Evolutionary conservation across 2,113 vertebrate genomes (phyloP).

Genomic region (Cryptoleucopteryx plumbea): DNA sequence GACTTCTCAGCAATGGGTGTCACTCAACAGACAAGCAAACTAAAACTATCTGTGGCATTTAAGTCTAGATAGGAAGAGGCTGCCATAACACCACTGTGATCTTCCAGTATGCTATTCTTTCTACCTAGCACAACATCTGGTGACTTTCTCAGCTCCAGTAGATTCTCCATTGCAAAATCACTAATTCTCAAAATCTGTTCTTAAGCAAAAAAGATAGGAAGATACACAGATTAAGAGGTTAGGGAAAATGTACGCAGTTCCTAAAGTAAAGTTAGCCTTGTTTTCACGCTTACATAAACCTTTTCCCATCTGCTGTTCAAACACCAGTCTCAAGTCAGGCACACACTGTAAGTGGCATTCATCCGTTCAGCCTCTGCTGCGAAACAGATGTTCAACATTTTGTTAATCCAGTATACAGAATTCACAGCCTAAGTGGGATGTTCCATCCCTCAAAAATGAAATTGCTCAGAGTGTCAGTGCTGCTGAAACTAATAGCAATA

Average conservation of each 20-base stretch:
- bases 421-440: neutral
- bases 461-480: neutral
- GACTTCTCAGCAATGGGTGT: neutral
- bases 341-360: neutral
- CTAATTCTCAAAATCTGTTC: neutral
- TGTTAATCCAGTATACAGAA: neutral
- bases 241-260: neutral
- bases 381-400: neutral
- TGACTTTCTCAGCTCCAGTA: neutral
- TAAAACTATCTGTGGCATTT: neutral
- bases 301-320: neutral
- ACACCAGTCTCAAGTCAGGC: neutral
- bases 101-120: neutral
- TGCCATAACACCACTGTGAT: neutral
- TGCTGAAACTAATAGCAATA: neutral
- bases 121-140: neutral
- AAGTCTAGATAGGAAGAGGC: neutral
- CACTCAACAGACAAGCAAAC: neutral
- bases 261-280: neutral
- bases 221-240: neutral
- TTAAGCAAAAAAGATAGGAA: neutral
- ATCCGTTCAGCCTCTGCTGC: neutral
- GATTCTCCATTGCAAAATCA: neutral
- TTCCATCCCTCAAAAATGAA: neutral
- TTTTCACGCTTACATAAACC: neutral